Evolutionary conservation across 1,140 invertebrate genomes (phyloP).

Genomic region (Phocides pigmalion): DNA sequence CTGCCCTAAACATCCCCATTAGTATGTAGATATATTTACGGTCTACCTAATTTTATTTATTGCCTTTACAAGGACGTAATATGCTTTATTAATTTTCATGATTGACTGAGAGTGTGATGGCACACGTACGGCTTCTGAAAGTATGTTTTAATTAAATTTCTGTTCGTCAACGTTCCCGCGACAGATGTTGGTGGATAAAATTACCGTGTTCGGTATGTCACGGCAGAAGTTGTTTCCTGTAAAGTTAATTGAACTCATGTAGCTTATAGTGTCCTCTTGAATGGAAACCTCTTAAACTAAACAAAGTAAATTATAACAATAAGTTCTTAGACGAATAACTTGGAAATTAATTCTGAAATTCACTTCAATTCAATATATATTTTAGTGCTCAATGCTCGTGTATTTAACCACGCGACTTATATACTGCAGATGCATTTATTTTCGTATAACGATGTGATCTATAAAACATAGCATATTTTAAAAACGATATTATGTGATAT

Average conservation of each 20-base stretch:
- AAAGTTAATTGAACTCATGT: conserved; percentile 23
- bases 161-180: conserved; percentile 41
- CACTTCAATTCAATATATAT: background rate
- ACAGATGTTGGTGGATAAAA: conserved; percentile 44
- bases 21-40: no score
- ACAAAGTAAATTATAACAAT: background rate
- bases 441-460: no score
- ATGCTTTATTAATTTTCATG: conserved; percentile 38
- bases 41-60: background rate
- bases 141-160: conserved; percentile 52
- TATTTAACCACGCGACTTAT: no score
- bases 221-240: background rate
- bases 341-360: background rate
- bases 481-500: no score
- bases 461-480: no score
- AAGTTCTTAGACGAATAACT: background rate
- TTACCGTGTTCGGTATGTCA: conserved; percentile 32
- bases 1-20: no score
- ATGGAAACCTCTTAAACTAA: conserved; percentile 14
- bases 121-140: conserved; percentile 40
- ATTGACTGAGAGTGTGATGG: conserved; percentile 34
- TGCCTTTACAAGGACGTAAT: background rate
- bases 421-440: no score
- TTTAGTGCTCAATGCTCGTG: background rate
- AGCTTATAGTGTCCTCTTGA: background rate